Evolutionary conservation across 2,797 vertebrate species (phyloP).

Genomic region (Thaleichthys pacificus): DNA sequence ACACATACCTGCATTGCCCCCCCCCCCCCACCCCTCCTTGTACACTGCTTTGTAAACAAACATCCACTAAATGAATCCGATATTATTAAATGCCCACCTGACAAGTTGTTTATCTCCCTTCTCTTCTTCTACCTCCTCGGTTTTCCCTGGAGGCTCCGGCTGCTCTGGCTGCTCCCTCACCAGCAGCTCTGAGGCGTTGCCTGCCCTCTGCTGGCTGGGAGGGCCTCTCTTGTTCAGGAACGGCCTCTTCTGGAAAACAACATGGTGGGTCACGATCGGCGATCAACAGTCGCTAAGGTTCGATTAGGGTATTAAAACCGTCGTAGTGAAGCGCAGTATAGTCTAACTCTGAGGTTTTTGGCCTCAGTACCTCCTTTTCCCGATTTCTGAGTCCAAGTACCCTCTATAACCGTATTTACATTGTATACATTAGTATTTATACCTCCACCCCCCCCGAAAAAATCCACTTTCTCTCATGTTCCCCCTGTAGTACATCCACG

Average conservation of each 20-base stretch:
- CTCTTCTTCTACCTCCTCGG: slow-evolving; percentile 46
- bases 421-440: background rate
- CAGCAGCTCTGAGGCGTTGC: slow-evolving; percentile 57
- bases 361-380: too few species aligned
- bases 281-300: background rate
- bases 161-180: slow-evolving; percentile 40
- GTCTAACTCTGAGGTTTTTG: too few species aligned
- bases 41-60: too few species aligned
- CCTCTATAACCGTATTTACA: too few species aligned
- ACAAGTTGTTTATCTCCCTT: slow-evolving; percentile 60
- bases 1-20: too few species aligned
- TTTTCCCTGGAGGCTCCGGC: slow-evolving; percentile 30
- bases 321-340: too few species aligned
- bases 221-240: slow-evolving; percentile 67
- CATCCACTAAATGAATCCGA: too few species aligned
- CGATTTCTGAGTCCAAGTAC: too few species aligned
- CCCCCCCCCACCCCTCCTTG: too few species aligned
- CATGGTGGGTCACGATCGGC: background rate
- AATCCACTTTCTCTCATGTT: too few species aligned
- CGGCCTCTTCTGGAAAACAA: slow-evolving; percentile 54
- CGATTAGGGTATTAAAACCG: too few species aligned
- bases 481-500: too few species aligned
- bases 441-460: background rate
- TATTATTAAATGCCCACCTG: slow-evolving; percentile 69
- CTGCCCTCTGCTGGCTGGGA: slow-evolving; percentile 52